Conservation (phyloP, 2,888 invertebrate genomes). For the Eledone cirrhosa region DNA sequence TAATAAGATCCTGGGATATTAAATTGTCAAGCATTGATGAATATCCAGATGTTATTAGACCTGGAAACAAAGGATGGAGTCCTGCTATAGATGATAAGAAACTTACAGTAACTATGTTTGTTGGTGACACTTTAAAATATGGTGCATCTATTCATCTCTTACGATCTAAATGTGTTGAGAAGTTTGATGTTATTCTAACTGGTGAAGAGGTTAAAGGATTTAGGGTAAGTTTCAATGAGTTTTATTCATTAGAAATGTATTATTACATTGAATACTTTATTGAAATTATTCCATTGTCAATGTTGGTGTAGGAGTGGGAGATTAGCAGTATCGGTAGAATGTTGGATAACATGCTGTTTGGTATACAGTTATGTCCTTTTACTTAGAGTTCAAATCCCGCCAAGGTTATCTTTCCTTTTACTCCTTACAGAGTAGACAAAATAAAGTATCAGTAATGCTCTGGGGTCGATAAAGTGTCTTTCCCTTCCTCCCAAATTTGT, state of each 20-base stretch:
- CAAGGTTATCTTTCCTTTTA: too few species aligned
- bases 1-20: slow-evolving; percentile 16
- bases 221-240: neutral
- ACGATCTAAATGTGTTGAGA: neutral
- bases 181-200: neutral
- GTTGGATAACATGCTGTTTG: too few species aligned
- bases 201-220: neutral
- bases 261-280: too few species aligned
- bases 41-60: neutral
- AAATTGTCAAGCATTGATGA: slow-evolving; percentile 11
- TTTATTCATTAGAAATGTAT: neutral
- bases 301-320: too few species aligned
- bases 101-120: neutral
- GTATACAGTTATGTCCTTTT: too few species aligned
- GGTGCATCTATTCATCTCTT: neutral
- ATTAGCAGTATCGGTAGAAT: too few species aligned
- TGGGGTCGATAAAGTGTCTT: too few species aligned
- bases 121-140: slow-evolving; percentile 18
- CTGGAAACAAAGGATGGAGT: neutral
- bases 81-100: neutral
- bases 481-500: too few species aligned
- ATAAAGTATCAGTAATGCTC: too few species aligned
- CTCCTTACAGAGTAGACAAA: too few species aligned
- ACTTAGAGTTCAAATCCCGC: too few species aligned
- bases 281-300: too few species aligned